phyloP scores from a whole-genome alignment of 37 sponge, comb jelly and placozoan species.

The Theonella swinhoei region DNA sequence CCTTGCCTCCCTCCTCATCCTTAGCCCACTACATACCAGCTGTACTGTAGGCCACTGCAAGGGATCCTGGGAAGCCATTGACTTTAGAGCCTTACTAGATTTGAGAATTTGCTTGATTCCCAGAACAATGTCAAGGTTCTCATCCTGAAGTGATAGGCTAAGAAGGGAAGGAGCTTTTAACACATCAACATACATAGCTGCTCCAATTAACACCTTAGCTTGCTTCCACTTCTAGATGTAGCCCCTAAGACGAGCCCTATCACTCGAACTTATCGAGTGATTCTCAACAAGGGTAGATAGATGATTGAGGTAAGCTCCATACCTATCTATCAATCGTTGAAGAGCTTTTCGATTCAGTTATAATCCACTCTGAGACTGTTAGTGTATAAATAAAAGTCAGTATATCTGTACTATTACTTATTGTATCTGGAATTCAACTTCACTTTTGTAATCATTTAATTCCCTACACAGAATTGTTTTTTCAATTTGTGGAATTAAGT shows the following conservation, averaged over 20 bases:
- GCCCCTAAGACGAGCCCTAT: slow-evolving; percentile 36
- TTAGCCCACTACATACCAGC: slow-evolving; percentile 18
- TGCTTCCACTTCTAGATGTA: slow-evolving; percentile 56
- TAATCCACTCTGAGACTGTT: slow-evolving; percentile 42
- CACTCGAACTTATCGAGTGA: not conserved
- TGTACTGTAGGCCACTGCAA: slow-evolving; percentile 56
- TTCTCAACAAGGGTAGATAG: slow-evolving; percentile 29
- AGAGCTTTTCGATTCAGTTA: slow-evolving; percentile 43
- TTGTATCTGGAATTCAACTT: too few relatives aligned
- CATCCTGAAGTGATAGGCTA: slow-evolving; percentile 54
- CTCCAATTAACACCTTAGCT: slow-evolving; percentile 37
- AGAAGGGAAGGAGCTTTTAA: slow-evolving; percentile 60
- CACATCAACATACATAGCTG: slow-evolving; percentile 54
- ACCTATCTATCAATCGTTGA: slow-evolving; percentile 46
- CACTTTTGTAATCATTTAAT: too few relatives aligned
- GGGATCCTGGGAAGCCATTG: slow-evolving; percentile 23
- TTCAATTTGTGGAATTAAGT: too few relatives aligned
- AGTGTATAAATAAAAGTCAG: too few relatives aligned
- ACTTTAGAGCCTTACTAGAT: slow-evolving; percentile 28
- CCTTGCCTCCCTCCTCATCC: slow-evolving; percentile 24
- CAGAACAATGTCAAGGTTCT: slow-evolving; percentile 27
- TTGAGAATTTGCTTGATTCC: slow-evolving; percentile 61
- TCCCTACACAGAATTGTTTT: too few relatives aligned
- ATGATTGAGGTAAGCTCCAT: slow-evolving; percentile 47
- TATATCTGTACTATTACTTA: too few relatives aligned